Percentiles rank a stretch among this genome's conserved stretches.
phyloP scores from a whole-genome alignment of 2,888 invertebrate genomes.

The Pristionchus maxplancki region DNA sequence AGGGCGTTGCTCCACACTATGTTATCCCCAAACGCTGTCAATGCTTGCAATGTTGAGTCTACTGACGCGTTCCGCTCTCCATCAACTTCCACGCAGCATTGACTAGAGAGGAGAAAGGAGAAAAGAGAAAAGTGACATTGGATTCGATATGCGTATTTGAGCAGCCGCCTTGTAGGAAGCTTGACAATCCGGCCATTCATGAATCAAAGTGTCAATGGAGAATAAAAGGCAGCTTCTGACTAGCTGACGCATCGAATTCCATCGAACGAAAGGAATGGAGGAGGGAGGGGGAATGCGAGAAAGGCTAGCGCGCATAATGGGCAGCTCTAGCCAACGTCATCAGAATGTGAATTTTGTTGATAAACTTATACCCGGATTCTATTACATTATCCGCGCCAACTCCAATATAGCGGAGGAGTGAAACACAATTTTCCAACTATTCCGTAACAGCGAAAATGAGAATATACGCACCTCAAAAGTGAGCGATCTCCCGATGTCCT shows the following conservation, averaged over 20 bases:
- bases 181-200: constrained; percentile 10
- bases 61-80: background rate
- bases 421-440: too few relatives aligned
- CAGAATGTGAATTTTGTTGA: too few relatives aligned
- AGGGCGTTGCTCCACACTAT: background rate
- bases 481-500: constrained; percentile 28
- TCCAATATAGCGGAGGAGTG: too few relatives aligned
- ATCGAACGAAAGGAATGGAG: constrained; percentile 78
- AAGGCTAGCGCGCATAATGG: too few relatives aligned
- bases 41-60: background rate
- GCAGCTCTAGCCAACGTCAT: too few relatives aligned
- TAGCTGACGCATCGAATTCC: constrained; percentile 85
- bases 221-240: constrained; percentile 83
- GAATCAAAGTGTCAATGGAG: constrained; percentile 9
- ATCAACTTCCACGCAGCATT: too few relatives aligned
- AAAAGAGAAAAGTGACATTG: background rate
- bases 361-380: too few relatives aligned
- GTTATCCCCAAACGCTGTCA: background rate
- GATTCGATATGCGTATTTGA: background rate
- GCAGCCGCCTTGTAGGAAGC: background rate
- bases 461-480: background rate
- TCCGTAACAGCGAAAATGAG: too few relatives aligned
- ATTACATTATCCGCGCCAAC: too few relatives aligned
- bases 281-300: background rate
- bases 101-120: background rate